phyloP scores from a whole-genome alignment of 2,888 invertebrate genomes.

The Pilophorus perplexus region DNA sequence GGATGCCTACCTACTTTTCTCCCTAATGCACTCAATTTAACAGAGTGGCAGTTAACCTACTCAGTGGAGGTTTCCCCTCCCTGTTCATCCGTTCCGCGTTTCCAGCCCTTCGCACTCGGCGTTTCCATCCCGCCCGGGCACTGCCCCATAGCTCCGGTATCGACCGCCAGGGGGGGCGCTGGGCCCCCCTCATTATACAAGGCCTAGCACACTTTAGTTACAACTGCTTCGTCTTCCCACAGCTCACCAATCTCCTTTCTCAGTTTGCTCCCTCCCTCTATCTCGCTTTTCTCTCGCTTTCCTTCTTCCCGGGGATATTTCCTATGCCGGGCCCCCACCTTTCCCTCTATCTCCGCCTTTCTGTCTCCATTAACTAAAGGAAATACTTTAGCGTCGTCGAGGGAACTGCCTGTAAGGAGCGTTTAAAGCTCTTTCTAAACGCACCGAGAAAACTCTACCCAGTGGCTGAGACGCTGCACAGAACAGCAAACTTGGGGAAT shows the following conservation, averaged over 20 bases:
- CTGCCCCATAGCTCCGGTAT: neutral
- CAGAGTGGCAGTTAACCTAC: constrained; percentile 41
- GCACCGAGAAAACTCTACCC: too few relatives aligned
- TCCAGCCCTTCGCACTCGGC: neutral
- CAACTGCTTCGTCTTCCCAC: constrained; percentile 29
- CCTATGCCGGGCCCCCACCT: neutral
- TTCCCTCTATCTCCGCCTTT: neutral
- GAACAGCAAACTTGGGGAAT: too few relatives aligned
- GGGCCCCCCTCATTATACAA: constrained; percentile 35
- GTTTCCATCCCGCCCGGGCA: neutral
- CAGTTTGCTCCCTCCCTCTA: neutral
- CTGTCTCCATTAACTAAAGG: neutral
- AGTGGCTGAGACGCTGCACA: too few relatives aligned
- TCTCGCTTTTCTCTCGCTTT: too few relatives aligned
- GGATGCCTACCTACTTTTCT: constrained; percentile 9
- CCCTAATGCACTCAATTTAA: constrained; percentile 40
- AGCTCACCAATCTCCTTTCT: too few relatives aligned
- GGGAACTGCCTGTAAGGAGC: neutral
- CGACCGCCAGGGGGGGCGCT: constrained; percentile 5
- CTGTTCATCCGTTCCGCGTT: neutral
- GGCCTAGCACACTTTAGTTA: constrained; percentile 32
- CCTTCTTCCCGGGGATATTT: constrained; percentile 1
- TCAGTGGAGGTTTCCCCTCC: constrained; percentile 8
- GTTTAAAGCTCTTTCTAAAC: too few relatives aligned
- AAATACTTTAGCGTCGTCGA: neutral